Conservation (phyloP, 2,888 invertebrate genomes). For the Philopedon plagiatum region DNA sequence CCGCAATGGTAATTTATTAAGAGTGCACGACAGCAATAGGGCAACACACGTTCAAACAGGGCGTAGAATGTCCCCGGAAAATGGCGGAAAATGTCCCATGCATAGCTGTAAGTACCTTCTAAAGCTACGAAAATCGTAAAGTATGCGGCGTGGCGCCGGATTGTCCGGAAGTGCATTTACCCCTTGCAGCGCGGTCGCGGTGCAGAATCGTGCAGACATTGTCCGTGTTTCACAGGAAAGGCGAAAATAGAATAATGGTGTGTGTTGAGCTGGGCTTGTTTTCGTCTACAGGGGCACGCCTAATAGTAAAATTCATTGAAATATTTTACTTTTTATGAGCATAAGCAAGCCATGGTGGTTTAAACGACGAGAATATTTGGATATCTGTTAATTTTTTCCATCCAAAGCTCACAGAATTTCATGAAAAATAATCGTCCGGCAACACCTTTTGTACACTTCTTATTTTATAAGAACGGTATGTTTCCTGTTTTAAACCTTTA, state of each 20-base stretch:
- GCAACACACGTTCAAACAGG: background rate
- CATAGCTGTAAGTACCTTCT: slow-evolving; percentile 20
- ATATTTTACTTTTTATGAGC: background rate
- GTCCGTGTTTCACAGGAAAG: slow-evolving; percentile 46
- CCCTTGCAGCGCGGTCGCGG: slow-evolving; percentile 32
- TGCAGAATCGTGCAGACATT: slow-evolving; percentile 41
- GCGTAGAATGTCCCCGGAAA: background rate
- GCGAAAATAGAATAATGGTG: slow-evolving; percentile 47
- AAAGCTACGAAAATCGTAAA: slow-evolving; percentile 35
- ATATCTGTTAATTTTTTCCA: too few species aligned
- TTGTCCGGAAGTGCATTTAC: slow-evolving; percentile 52
- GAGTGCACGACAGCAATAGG: background rate
- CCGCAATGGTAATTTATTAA: slow-evolving; percentile 2
- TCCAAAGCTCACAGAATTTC: too few species aligned
- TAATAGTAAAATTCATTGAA: background rate
- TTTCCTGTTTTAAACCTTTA: too few species aligned
- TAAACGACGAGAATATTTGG: too few species aligned
- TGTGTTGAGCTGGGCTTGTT: slow-evolving; percentile 16
- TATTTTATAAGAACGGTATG: too few species aligned
- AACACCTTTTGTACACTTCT: too few species aligned
- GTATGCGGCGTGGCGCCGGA: slow-evolving; percentile 44
- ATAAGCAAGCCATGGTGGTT: background rate
- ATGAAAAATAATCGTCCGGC: too few species aligned
- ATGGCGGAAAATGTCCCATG: slow-evolving; percentile 30
- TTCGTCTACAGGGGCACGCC: background rate